Conservation (phyloP, 2,113 vertebrate species). For the Hydrolagus affinis region DNA sequence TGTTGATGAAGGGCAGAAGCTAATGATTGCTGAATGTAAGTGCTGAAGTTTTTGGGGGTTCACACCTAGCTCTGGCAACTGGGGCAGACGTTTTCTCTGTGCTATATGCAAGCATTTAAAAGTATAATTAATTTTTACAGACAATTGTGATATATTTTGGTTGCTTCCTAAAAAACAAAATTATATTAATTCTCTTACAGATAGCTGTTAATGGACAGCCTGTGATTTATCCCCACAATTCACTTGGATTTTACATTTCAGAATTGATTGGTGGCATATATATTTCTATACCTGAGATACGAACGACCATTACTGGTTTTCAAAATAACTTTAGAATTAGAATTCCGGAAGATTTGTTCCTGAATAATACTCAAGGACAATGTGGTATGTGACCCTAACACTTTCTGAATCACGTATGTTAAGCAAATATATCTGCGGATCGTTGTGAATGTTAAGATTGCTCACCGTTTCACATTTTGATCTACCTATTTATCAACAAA, state of each 20-base stretch:
- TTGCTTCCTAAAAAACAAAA: background rate
- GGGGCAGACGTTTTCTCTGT: background rate
- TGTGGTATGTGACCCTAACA: conserved; percentile 49
- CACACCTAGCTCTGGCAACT: background rate
- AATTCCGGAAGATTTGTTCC: conserved; percentile 51
- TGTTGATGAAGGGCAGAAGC: no score
- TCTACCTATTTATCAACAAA: no score
- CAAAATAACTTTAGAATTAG: conserved; percentile 44
- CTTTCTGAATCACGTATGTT: background rate
- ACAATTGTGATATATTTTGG: background rate
- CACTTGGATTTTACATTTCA: conserved; percentile 47
- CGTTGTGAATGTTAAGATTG: no score
- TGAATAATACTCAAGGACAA: conserved; percentile 56
- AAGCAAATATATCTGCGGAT: background rate
- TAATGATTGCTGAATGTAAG: no score
- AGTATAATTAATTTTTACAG: no score
- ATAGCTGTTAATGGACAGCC: conserved; percentile 42
- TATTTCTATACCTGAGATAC: conserved; percentile 47
- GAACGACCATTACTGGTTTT: conserved; percentile 43
- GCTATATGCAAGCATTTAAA: background rate
- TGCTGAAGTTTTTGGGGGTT: background rate
- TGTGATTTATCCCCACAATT: conserved; percentile 44
- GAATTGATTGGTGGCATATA: conserved; percentile 37
- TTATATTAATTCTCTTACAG: conserved; percentile 37
- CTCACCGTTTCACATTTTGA: no score